phyloP scores from a whole-genome alignment of 2,888 invertebrate species.

The Blomia tropicalis region DNA sequence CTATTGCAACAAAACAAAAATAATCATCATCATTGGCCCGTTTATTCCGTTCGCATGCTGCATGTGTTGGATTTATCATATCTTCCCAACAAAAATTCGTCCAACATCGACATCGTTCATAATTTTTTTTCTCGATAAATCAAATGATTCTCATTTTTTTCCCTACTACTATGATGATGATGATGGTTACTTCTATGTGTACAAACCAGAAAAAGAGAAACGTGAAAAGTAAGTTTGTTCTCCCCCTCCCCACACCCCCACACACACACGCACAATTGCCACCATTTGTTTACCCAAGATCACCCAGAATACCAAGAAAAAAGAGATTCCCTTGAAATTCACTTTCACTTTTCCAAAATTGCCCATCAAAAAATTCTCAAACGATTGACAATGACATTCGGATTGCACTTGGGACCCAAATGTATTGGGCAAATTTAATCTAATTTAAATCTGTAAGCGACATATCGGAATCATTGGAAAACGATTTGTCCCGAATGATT shows the following conservation, averaged over 20 bases:
- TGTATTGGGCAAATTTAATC: background rate
- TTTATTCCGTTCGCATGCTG: too few species aligned
- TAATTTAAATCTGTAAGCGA: background rate
- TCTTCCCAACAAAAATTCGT: too few species aligned
- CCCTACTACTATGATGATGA: too few species aligned
- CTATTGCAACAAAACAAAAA: background rate
- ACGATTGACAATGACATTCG: background rate
- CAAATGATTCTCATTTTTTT: too few species aligned
- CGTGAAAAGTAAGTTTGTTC: constrained; percentile 11
- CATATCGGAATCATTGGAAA: background rate
- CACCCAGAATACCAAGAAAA: too few species aligned
- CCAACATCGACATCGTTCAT: too few species aligned
- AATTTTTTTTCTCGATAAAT: too few species aligned
- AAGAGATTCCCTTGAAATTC: too few species aligned
- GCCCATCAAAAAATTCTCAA: background rate
- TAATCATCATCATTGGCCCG: background rate
- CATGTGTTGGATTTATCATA: too few species aligned
- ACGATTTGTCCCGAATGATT: background rate
- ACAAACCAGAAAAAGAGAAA: background rate
- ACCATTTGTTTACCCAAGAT: too few species aligned
- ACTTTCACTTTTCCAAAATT: background rate
- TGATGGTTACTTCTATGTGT: background rate
- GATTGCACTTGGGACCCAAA: background rate
- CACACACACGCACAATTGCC: too few species aligned
- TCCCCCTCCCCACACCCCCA: background rate